These are phyloP conservation scores for Tipula confusa DNA, from an alignment of 2,888 invertebrate genomes.

Conservation along the genomic window DNA sequence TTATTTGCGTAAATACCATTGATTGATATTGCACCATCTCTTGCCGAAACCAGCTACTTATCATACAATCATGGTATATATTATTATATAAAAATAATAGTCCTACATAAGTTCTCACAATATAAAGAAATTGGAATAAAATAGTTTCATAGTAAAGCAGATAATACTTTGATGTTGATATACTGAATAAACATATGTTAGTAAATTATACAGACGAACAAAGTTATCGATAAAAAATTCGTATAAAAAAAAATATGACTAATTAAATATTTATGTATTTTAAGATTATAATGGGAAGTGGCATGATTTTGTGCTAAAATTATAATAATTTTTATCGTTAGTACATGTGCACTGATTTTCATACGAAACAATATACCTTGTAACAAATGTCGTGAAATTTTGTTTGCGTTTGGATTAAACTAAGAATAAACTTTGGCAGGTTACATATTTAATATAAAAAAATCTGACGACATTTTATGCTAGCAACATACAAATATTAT, in stretches of 20 bases:
- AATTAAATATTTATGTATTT: slow-evolving; percentile 25
- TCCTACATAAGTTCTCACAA: background rate
- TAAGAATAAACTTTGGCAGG: too few species aligned
- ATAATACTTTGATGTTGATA: background rate
- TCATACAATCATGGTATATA: too few species aligned
- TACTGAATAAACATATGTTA: background rate
- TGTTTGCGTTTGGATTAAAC: too few species aligned
- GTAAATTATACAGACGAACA: background rate
- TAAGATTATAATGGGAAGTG: slow-evolving; percentile 20
- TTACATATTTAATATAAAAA: background rate
- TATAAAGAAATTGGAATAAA: background rate
- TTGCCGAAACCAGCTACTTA: too few species aligned
- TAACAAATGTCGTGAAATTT: background rate
- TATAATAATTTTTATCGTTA: background rate
- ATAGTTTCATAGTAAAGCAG: background rate
- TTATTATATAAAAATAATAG: background rate
- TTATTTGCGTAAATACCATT: too few species aligned
- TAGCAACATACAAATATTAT: too few species aligned
- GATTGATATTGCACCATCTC: too few species aligned
- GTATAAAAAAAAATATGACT: background rate
- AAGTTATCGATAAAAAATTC: background rate
- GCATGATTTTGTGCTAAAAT: slow-evolving; percentile 16
- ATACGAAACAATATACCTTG: background rate
- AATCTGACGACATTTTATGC: too few species aligned
- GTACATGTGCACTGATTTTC: background rate